Evolutionary conservation across 2,113 vertebrate species (phyloP).

Genomic region (Oreotrochilus melanogaster): DNA sequence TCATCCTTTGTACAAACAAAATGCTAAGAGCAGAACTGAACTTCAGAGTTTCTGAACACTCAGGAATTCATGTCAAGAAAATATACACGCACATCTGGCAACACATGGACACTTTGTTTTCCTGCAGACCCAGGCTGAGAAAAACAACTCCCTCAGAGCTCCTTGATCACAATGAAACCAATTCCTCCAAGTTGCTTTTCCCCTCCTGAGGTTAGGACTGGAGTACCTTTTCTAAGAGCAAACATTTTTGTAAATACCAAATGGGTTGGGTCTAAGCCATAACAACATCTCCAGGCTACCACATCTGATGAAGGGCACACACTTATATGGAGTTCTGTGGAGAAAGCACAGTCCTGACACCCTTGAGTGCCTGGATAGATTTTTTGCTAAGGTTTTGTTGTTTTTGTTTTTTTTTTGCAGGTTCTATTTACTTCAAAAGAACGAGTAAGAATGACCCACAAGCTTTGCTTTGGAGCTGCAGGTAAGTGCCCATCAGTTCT

Average conservation of each 20-base stretch:
- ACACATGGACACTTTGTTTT: not conserved
- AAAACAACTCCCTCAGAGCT: not conserved
- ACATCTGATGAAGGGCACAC: not conserved
- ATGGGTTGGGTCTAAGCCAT: not conserved
- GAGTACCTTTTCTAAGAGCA: not conserved
- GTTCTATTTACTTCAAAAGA: not conserved
- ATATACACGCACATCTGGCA: not conserved
- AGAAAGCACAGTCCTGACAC: not conserved
- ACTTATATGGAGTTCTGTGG: not conserved
- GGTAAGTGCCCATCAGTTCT: not conserved
- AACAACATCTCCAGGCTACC: not conserved
- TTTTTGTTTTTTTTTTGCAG: not conserved
- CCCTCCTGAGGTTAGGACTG: not conserved
- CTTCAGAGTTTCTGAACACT: not conserved
- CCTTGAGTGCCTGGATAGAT: not conserved
- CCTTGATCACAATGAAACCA: not conserved
- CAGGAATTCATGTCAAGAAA: not conserved
- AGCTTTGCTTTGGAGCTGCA: not conserved
- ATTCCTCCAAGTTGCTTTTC: not conserved
- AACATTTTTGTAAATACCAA: not conserved
- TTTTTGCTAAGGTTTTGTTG: not conserved
- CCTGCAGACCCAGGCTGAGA: not conserved
- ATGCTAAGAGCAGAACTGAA: not conserved
- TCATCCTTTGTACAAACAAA: not conserved
- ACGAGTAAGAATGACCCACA: not conserved